A percentile compares a stretch with the other conserved stretches of the same genome.
Evolutionary conservation across 2,797 vertebrate species (phyloP).

Genomic region (Pseudomugil tenellus): DNA sequence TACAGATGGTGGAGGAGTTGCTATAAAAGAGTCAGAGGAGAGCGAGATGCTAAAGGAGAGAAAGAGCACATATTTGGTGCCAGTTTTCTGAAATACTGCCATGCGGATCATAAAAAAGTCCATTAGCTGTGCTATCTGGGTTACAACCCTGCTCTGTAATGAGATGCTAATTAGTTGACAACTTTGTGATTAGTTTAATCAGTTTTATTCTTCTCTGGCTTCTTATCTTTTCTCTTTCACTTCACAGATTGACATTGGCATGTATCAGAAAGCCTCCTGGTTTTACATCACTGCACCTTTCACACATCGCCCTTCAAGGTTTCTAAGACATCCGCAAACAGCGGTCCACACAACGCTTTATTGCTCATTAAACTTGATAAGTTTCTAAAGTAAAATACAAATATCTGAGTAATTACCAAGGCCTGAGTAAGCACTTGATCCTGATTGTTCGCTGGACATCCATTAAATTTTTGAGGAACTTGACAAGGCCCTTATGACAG

Average conservation of each 20-base stretch:
- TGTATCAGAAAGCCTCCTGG: slow-evolving; percentile 48
- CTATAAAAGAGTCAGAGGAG: slow-evolving; percentile 25
- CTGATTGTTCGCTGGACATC: slow-evolving; percentile 59
- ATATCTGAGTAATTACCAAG: slow-evolving; percentile 70
- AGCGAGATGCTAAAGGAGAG: not conserved
- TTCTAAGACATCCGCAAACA: slow-evolving; percentile 54
- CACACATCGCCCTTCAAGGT: slow-evolving; percentile 23
- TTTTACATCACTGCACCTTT: slow-evolving; percentile 56
- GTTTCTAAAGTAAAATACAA: slow-evolving; percentile 65
- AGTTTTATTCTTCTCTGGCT: slow-evolving; percentile 59
- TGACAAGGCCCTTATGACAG: slow-evolving; percentile 63
- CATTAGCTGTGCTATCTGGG: slow-evolving; percentile 65
- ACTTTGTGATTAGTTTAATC: slow-evolving; percentile 70
- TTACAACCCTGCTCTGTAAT: slow-evolving; percentile 64
- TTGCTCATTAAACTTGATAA: slow-evolving; percentile 67
- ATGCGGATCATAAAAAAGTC: slow-evolving; percentile 48
- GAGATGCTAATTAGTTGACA: slow-evolving; percentile 76
- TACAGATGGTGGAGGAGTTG: not conserved
- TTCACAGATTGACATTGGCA: slow-evolving; percentile 59
- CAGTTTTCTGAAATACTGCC: slow-evolving; percentile 47
- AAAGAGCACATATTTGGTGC: slow-evolving; percentile 40
- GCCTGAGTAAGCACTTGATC: slow-evolving; percentile 62
- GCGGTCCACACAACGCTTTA: slow-evolving; percentile 46
- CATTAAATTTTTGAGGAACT: slow-evolving; percentile 55
- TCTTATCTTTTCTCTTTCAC: slow-evolving; percentile 47